Base-by-base conservation (phyloP, 2,113 vertebrate genomes). In the Percina caprodes region DNA sequence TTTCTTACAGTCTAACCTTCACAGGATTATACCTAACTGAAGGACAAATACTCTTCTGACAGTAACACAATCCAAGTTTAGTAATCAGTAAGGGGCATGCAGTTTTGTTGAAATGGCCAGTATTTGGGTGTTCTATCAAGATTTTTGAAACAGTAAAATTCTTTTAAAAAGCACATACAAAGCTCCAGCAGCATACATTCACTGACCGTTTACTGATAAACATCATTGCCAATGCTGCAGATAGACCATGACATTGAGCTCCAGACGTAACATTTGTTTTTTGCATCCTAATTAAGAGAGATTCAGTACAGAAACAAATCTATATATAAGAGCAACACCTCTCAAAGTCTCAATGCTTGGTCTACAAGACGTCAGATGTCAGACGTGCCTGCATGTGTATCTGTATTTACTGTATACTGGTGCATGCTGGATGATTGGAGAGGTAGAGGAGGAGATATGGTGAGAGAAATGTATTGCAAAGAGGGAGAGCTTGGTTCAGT, bases 311-410 rank as follows among this genome's bases (percentile, higher is more conserved):
- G 77, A 52, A 60, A 74, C 35, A 55, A 4, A 5, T 56, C 68
- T 75, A 74, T 74, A 83, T 84, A 83, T 35, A 84, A 67, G 77
- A 60, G 63, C 65, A 68, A 69, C 70, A 72, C 65, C 76, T 76
- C 52, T 76, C 52, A 26, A 82, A 72, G 56, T 73, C 15, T 76
- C 7, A 0, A 8, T 21, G 30, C 56, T 55, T 51, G n/a, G 4
- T 74, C 23, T 73, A 12, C 68, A 72, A 69, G 56, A 5, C 80
- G n/a, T n/a, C n/a, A 86, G 55, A 74, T 83, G 77, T 78, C 82
- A 82, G 74, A 79, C 81, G 63, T 59, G 58, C 14, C 46, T 67
- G 68, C 39, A 24, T 71, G 68, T 51, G 61, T 61, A 30, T 80
- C 84, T 60, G 56, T 23, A 67, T 51, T 46, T 62, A 62, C 70